These are phyloP conservation scores for Eutolmus rufibarbis DNA, from an alignment of 2,888 invertebrate species.

Conservation along the genomic window DNA sequence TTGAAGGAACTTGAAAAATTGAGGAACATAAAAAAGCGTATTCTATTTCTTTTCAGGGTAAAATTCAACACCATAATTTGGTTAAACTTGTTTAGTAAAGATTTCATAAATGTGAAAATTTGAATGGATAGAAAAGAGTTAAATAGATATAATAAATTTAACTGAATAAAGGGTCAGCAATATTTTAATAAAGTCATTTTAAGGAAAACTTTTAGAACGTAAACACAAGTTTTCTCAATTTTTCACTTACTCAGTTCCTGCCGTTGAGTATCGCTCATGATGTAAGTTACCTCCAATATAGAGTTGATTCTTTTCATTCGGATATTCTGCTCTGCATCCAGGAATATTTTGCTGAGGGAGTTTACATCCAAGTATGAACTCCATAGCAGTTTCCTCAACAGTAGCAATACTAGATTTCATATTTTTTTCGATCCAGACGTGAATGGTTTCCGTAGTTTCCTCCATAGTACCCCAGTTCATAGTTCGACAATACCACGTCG, in stretches of 20 bases:
- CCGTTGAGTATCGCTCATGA: constrained; percentile 51
- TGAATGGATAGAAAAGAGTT: too few relatives aligned
- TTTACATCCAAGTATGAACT: constrained; percentile 49
- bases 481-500: constrained; percentile 51
- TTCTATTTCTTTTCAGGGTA: too few relatives aligned
- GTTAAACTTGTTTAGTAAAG: too few relatives aligned
- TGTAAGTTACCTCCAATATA: constrained; percentile 52
- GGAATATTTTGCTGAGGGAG: constrained; percentile 47
- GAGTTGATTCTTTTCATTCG: constrained; percentile 50
- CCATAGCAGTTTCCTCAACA: constrained; percentile 46
- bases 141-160: too few relatives aligned
- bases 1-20: too few relatives aligned
- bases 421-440: constrained; percentile 43
- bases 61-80: too few relatives aligned
- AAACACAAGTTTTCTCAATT: too few relatives aligned
- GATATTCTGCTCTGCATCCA: constrained; percentile 52
- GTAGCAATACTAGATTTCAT: constrained; percentile 43
- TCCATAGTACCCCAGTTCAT: constrained; percentile 51
- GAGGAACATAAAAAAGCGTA: too few relatives aligned
- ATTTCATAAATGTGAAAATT: too few relatives aligned
- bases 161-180: too few relatives aligned
- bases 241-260: constrained; percentile 51
- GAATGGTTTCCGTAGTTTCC: constrained; percentile 51
- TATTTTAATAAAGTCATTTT: too few relatives aligned
- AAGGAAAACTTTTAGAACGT: too few relatives aligned